Percentiles rank a stretch among this genome's conserved stretches.
Conservation (phyloP, 2,113 vertebrate genomes). For the Saimiri boliviensis region DNA sequence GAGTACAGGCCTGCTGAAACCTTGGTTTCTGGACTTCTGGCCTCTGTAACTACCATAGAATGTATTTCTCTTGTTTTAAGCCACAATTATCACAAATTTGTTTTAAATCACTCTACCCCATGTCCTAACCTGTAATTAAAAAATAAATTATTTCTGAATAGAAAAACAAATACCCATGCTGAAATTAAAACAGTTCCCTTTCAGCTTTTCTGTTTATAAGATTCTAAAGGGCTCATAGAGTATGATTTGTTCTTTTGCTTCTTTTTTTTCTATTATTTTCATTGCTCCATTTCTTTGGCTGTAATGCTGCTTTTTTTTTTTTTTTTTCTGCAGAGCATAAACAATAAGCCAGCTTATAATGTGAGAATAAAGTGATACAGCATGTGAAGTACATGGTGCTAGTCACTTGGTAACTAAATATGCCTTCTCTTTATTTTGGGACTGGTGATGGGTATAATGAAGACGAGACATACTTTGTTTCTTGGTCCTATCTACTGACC, state of each 20-base stretch:
- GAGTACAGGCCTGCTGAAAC: not conserved
- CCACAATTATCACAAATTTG: not conserved
- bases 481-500: not conserved
- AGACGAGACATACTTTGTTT: not conserved
- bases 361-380: not conserved
- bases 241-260: not conserved
- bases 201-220: not conserved
- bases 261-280: not conserved
- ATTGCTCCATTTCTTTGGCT: no score
- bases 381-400: not conserved
- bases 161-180: not conserved
- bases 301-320: not conserved
- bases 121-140: not conserved
- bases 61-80: not conserved
- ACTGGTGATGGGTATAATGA: not conserved
- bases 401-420: not conserved
- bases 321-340: not conserved
- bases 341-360: not conserved
- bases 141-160: not conserved
- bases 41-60: not conserved
- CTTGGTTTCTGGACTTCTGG: not conserved
- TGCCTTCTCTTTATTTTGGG: not conserved
- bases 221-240: not conserved
- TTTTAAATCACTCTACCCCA: no score
- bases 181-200: constrained; percentile 20